Evolutionary conservation across 2,113 vertebrate genomes (phyloP).

Genomic region (Lophotis ruficrista): DNA sequence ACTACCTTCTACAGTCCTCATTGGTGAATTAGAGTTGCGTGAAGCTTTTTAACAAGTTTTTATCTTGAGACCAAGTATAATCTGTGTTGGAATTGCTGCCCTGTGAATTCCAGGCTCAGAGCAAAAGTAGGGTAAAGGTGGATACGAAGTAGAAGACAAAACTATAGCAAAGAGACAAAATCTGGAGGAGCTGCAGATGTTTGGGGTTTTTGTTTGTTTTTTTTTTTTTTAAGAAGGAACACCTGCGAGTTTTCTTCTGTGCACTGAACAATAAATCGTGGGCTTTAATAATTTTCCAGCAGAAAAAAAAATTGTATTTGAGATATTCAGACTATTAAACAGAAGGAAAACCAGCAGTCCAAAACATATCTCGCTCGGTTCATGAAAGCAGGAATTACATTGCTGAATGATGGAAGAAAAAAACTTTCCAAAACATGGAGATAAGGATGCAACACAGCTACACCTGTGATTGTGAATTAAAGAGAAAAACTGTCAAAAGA

Average conservation of each 20-base stretch:
- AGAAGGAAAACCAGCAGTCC: background rate
- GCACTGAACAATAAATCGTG: background rate
- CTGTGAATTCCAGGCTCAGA: conserved; percentile 54
- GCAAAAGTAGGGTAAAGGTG: conserved; percentile 60
- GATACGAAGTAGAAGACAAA: conserved; percentile 44
- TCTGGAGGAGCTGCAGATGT: background rate
- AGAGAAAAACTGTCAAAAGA: background rate
- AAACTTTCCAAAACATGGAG: background rate
- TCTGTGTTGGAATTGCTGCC: conserved; percentile 63
- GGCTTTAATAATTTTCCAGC: background rate
- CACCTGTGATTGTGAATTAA: background rate
- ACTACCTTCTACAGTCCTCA: background rate
- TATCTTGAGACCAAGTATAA: conserved; percentile 66
- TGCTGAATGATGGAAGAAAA: conserved; percentile 7
- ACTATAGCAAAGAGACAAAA: conserved; percentile 16
- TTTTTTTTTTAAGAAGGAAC: background rate
- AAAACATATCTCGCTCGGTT: background rate
- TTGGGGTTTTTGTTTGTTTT: no score
- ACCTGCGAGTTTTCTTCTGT: background rate
- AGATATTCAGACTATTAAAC: background rate
- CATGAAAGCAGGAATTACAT: background rate
- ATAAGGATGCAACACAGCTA: background rate
- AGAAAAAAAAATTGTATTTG: background rate
- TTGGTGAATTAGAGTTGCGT: conserved; percentile 63
- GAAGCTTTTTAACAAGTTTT: conserved; percentile 60